Evolutionary conservation across 2,113 vertebrate genomes (phyloP).

Genomic region (Ptyas mucosa): DNA sequence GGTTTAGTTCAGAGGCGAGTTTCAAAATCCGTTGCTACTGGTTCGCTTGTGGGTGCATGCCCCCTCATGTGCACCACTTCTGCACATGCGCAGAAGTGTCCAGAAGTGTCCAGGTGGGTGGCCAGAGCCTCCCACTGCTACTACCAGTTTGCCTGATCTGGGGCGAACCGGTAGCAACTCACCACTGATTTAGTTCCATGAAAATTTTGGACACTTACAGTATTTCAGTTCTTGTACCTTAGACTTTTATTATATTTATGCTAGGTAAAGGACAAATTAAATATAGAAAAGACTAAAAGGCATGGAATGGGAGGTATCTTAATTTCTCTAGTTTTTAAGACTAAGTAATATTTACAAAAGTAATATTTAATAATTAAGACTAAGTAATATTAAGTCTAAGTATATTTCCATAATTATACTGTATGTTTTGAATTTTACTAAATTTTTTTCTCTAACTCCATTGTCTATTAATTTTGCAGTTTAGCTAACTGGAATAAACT

Average conservation of each 20-base stretch:
- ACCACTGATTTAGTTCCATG: neutral
- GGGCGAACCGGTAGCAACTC: too few relatives aligned
- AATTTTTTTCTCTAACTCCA: neutral
- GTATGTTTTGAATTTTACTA: neutral
- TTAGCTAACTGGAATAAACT: constrained; percentile 18
- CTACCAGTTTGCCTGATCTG: too few relatives aligned
- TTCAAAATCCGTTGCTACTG: too few relatives aligned
- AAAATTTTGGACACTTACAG: neutral
- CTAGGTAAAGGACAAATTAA: neutral
- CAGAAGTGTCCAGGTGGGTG: too few relatives aligned
- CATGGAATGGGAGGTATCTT: neutral
- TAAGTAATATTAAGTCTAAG: neutral
- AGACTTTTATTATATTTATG: fast-evolving
- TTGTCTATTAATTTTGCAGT: constrained; percentile 41
- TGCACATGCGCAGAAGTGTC: too few relatives aligned
- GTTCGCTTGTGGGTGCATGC: too few relatives aligned
- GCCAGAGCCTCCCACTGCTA: too few relatives aligned
- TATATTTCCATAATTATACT: neutral
- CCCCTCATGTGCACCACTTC: too few relatives aligned
- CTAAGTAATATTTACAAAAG: neutral
- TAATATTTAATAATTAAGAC: neutral
- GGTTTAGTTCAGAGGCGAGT: neutral
- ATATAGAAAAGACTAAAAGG: neutral
- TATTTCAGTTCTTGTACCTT: neutral
- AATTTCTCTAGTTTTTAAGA: neutral